Conservation (phyloP, 2,888 invertebrate genomes). For the Chrysomela aeneicollis region DNA sequence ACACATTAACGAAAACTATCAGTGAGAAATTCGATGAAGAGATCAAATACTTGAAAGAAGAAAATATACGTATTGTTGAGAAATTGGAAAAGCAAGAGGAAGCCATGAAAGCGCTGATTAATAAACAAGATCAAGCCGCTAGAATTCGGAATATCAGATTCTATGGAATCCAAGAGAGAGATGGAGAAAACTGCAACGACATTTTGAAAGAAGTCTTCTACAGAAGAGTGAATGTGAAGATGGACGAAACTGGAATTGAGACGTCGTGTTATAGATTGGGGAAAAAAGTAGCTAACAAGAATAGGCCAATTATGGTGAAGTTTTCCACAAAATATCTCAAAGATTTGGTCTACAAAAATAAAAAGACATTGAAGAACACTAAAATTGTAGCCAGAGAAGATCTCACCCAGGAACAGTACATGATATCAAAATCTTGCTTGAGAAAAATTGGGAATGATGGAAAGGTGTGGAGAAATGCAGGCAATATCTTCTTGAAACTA, state of each 20-base stretch:
- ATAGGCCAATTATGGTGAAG: background rate
- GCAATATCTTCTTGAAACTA: background rate
- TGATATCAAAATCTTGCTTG: background rate
- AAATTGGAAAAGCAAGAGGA: background rate
- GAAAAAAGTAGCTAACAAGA: background rate
- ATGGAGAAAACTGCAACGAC: background rate
- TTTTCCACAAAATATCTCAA: too few species aligned
- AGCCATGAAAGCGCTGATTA: background rate
- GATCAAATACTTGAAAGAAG: background rate
- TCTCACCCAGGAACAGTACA: background rate
- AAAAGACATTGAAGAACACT: background rate
- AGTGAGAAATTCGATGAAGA: background rate
- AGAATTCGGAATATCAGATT: background rate
- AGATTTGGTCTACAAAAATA: too few species aligned
- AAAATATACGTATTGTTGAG: background rate
- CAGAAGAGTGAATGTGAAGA: background rate
- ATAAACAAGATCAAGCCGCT: background rate
- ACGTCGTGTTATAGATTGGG: background rate
- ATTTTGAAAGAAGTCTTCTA: background rate
- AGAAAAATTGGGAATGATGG: background rate
- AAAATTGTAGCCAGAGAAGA: constrained; percentile 6
- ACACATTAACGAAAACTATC: background rate
- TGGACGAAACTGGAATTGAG: background rate
- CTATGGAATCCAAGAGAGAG: background rate
- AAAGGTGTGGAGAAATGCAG: background rate